Base-by-base conservation (phyloP, 2,113 vertebrate genomes). In the Lepus americanus region DNA sequence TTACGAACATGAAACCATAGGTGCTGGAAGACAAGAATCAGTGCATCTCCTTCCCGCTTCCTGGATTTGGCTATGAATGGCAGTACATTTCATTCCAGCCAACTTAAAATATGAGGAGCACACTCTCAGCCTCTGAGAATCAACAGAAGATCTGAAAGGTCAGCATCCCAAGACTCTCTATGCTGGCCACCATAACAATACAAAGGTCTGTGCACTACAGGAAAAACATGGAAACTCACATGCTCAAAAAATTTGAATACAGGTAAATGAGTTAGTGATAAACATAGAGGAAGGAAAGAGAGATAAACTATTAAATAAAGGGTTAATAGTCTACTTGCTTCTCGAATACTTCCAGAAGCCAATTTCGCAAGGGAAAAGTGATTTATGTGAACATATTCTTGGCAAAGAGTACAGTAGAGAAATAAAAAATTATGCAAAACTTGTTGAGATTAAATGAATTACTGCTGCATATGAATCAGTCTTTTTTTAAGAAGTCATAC, bases 351-450 rank as follows among this genome's bases (percentile, higher is more conserved):
- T 96, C 92, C 74, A 94, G 53, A 95, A 94, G 51, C 25, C 51
- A 87, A 20, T 61, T 69, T 80, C 80, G 78, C 70, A 88, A 44
- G 36, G 36, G 22, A 55, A 95, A 96, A 90, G 64, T 92, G 86
- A 96, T 87, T 92, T 91, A 90, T 72, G 85, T 61, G 82, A 97
- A 96, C 51, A 81, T 82, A 96, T 82, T 90, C 88, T 89, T 97
- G 96, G 94, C 90, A 94, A 92, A 95, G 16, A 92, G 23, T n/a
- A 88, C 4, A 93, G 89, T 49, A 92, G 12, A 87, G 87, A 92
- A 96, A 97, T 88, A 87, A 77, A 94, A 96, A 97, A 95, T 95
- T 96, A 97, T 96, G 94, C 90, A 95, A 93, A 94, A 82, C 95
- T 97, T 80, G 59, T 89, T 96, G 81, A 90, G 78, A 95, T 94